These are phyloP conservation scores for Oplegnathus fasciatus DNA, from an alignment of 2,113 vertebrate genomes.

Conservation along the genomic window DNA sequence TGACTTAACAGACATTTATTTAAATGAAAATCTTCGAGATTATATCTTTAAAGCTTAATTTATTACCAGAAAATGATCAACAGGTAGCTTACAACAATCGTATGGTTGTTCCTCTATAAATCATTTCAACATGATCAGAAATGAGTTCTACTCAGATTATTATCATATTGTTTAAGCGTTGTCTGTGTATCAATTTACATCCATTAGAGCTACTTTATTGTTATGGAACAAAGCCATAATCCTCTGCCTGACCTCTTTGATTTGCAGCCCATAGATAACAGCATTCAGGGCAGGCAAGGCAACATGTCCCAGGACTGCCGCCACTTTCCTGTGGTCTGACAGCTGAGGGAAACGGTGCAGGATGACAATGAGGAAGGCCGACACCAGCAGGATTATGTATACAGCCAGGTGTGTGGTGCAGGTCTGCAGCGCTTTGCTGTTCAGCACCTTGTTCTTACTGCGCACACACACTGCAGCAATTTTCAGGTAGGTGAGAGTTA, in stretches of 20 bases:
- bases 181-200: not conserved
- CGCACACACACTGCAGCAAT: conserved; percentile 59
- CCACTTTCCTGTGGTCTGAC: conserved; percentile 60
- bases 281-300: conserved; percentile 61
- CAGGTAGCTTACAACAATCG: not conserved
- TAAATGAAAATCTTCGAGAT: too few relatives aligned
- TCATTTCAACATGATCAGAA: not conserved
- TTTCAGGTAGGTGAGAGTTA: conserved; percentile 71
- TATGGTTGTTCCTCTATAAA: not conserved
- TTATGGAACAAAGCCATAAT: not conserved
- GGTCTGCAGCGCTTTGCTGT: conserved; percentile 71
- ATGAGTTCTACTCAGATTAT: not conserved
- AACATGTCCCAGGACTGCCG: conserved; percentile 50
- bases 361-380: conserved; percentile 2
- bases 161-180: too few relatives aligned
- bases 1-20: too few relatives aligned
- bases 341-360: conserved; percentile 67
- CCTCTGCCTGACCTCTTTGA: conserved; percentile 64
- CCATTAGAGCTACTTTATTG: not conserved
- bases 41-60: not conserved
- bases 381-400: conserved; percentile 63
- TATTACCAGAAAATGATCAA: not conserved
- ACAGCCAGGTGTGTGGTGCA: conserved; percentile 72
- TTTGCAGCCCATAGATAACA: conserved; percentile 74
- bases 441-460: conserved; percentile 45